phyloP scores from a whole-genome alignment of 1,140 invertebrate genomes.

The Pollicipes pollicipes region DNA sequence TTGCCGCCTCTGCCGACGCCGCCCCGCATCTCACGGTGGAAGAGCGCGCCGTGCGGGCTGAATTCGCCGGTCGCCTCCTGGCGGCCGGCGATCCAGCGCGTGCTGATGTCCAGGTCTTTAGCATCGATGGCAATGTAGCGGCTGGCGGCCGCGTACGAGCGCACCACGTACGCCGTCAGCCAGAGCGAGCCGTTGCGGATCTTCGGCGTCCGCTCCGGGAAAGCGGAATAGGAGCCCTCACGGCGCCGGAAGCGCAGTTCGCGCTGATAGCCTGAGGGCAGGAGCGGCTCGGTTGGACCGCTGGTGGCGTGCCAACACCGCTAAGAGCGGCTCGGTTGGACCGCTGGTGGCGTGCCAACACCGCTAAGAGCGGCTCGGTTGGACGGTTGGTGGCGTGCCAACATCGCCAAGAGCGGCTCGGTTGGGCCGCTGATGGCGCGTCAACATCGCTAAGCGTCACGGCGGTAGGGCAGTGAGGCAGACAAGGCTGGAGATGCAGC shows the following conservation, averaged over 20 bases:
- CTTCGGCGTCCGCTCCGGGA: conserved; percentile 32
- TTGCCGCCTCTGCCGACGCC: conserved; percentile 37
- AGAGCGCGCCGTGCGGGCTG: conserved; percentile 29
- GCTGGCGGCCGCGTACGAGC: conserved; percentile 46
- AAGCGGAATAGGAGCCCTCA: conserved; percentile 66
- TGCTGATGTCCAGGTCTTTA: conserved; percentile 25
- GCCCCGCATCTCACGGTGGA: conserved; percentile 31
- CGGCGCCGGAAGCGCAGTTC: conserved; percentile 50
- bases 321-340: too few relatives aligned
- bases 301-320: too few relatives aligned
- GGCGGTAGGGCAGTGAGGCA: too few relatives aligned
- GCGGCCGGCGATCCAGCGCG: conserved; percentile 29
- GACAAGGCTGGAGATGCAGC: too few relatives aligned
- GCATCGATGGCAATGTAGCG: conserved; percentile 45
- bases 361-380: too few relatives aligned
- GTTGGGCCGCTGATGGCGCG: too few relatives aligned
- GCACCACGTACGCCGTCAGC: conserved; percentile 64
- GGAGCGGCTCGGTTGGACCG: too few relatives aligned
- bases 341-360: too few relatives aligned
- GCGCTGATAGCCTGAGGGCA: conserved; percentile 56
- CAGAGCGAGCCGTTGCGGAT: conserved; percentile 51
- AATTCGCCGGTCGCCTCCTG: conserved; percentile 32
- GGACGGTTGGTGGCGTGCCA: too few relatives aligned
- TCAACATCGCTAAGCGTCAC: too few relatives aligned
- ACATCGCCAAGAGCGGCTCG: too few relatives aligned